Base-by-base conservation (phyloP, 2,888 invertebrate species). In the Heliconius aoede region DNA sequence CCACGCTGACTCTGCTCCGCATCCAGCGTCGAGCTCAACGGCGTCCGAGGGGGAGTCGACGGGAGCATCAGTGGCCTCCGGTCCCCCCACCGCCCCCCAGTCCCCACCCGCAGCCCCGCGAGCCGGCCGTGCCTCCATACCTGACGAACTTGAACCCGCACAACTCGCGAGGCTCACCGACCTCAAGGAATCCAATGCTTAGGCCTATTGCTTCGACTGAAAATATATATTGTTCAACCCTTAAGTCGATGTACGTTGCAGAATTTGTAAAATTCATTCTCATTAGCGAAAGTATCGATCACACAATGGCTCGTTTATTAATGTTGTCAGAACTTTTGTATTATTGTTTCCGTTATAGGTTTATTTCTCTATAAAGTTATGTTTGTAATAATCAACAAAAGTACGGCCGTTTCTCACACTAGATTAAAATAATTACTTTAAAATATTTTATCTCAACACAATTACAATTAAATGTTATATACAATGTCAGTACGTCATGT, bases 161-260 rank as follows among this genome's bases (percentile, higher is more conserved):
- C 98, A 98, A 89, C 95, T 98, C 85, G 98, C 98, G 79, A 96
- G 97, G 88, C 95, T 98, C 84, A 97, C 98, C 87, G 97, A 97
- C 88, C 95, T 98, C 78, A 98, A 98, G 90, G 98, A 98, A 92
- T 98, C 98, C 79, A 98, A 98, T 91, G 98, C 98, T 94, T 98
- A 97, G 91, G 81, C 83, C 82, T 83, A 80, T 79, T 74, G 62
- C 72, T 71, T 76, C 28, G 60, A 72, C 61, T 72, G 60, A 61
- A 72, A 58, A 58, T 24, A 58, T 5, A 67, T 60, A 68, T 24
- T 55, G 30, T 55, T 69, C 36, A 68, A 15, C 7, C 32, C 18
- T 60, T 40, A 32, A 72, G 24, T 55, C 30, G 58, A 71, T 36
- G 24, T 71, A 71, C 26, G 36, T 65, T 21, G 58, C 51, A 11